Percentiles rank a stretch among this genome's conserved stretches.
Conservation (phyloP, 53 echinoderm and acorn worm species). For the Hippasteria phrygiana region DNA sequence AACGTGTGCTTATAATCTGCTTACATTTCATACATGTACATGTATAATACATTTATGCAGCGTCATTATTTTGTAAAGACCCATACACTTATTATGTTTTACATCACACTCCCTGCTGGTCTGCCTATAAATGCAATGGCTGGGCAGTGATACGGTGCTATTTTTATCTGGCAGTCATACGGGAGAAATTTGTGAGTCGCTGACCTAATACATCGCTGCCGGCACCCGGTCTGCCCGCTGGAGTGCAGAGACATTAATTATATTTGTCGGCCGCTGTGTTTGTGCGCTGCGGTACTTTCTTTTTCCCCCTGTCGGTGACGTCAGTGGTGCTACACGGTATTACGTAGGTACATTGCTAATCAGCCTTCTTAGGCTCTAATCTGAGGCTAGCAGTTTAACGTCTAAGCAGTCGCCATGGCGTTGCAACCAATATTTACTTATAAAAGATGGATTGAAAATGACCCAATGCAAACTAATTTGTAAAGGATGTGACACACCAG, state of each 20-base stretch:
- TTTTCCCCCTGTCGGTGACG: constrained; percentile 45
- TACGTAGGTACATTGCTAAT: constrained; percentile 62
- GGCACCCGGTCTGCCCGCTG: constrained; percentile 44
- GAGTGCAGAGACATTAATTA: constrained; percentile 57
- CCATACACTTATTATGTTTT: too few species aligned
- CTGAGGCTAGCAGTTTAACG: constrained; percentile 34
- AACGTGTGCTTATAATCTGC: too few species aligned
- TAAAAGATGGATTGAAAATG: neutral
- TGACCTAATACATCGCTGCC: constrained; percentile 54
- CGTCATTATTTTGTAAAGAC: too few species aligned
- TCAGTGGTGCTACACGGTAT: constrained; percentile 42
- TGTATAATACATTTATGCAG: too few species aligned
- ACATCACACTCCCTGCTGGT: too few species aligned
- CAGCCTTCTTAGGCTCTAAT: constrained; percentile 46
- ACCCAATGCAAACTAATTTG: constrained; percentile 11
- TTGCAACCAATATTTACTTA: neutral
- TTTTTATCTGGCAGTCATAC: constrained; percentile 31
- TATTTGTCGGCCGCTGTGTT: constrained; percentile 65
- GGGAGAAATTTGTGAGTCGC: constrained; percentile 43
- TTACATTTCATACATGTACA: too few species aligned
- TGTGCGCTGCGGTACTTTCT: constrained; percentile 41
- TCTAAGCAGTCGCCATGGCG: constrained; percentile 29
- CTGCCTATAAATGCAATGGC: constrained; percentile 20
- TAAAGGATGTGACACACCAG: neutral
- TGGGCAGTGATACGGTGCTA: constrained; percentile 15